These are phyloP conservation scores for Harpagifer antarcticus DNA, from an alignment of 2,797 vertebrate genomes.

Conservation along the genomic window DNA sequence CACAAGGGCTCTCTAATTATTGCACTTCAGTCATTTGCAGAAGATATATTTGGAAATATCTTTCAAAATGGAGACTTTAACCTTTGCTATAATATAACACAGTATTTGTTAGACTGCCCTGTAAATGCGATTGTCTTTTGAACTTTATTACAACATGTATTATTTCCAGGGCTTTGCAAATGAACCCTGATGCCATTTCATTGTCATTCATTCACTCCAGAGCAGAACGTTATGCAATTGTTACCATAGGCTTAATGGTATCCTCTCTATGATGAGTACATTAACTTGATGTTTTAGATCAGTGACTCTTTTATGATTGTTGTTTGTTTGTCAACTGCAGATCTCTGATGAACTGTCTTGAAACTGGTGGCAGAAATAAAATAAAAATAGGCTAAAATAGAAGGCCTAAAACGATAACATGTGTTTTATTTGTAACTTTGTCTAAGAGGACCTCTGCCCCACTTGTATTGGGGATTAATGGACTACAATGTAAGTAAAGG, in stretches of 20 bases:
- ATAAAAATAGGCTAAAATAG: not conserved
- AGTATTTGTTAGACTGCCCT: not conserved
- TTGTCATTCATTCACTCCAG: not conserved
- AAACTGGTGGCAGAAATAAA: slow-evolving; percentile 25
- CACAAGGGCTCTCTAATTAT: not conserved
- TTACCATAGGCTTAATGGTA: not conserved
- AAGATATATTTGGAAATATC: not conserved
- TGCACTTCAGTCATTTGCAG: slow-evolving; percentile 1
- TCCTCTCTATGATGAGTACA: slow-evolving; percentile 54
- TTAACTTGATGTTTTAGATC: slow-evolving; percentile 7
- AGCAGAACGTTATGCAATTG: not conserved
- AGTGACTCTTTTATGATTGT: not conserved
- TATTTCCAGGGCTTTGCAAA: not conserved
- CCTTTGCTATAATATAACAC: not conserved
- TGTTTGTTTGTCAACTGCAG: slow-evolving; percentile 13
- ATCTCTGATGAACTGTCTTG: slow-evolving; percentile 10
- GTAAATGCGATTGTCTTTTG: not conserved
- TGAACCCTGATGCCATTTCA: not conserved
- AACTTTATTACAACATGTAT: not conserved
- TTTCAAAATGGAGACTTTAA: not conserved
- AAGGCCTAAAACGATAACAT: not conserved
- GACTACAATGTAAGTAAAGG: not conserved
- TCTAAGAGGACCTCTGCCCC: not conserved
- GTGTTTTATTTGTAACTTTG: slow-evolving; percentile 1
- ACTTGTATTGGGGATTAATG: not conserved